These are phyloP conservation scores for Heteractis magnifica DNA, from an alignment of 92 coral and sea anemone species.

Conservation along the genomic window DNA sequence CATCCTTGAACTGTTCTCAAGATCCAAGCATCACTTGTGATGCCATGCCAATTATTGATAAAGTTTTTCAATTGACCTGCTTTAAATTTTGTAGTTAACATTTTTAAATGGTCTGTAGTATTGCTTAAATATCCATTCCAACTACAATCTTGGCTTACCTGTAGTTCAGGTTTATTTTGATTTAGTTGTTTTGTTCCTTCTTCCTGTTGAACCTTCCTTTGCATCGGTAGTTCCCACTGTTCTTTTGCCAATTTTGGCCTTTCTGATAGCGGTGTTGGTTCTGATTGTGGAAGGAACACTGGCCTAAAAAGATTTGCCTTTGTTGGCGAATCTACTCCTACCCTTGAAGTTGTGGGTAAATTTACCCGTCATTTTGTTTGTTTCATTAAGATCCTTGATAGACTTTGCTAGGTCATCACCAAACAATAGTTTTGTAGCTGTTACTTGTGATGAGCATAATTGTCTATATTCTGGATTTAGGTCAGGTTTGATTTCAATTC, in stretches of 20 bases:
- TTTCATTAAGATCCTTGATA: neutral
- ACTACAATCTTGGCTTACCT: slow-evolving; percentile 15
- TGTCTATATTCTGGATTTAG: neutral
- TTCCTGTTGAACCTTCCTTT: slow-evolving; percentile 6
- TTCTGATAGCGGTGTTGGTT: neutral
- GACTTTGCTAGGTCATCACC: neutral
- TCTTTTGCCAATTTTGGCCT: slow-evolving; percentile 7
- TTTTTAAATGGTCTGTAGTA: neutral
- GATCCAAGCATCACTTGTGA: slow-evolving; percentile 6
- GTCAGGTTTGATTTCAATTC: neutral
- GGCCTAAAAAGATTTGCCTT: neutral
- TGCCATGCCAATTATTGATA: neutral
- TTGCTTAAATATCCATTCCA: neutral
- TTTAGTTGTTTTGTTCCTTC: slow-evolving; percentile 14
- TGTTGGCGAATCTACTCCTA: neutral
- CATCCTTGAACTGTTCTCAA: slow-evolving; percentile 17
- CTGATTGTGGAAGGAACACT: neutral
- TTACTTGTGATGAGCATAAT: neutral
- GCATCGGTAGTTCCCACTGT: neutral
- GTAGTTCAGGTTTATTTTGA: neutral
- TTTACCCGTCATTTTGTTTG: slow-evolving; percentile 1
- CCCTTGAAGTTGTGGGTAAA: neutral
- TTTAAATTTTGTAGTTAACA: neutral
- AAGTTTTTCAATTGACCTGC: slow-evolving; percentile 4
- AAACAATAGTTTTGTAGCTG: neutral